A percentile compares a stretch with the other conserved stretches of the same genome.
Conservation (phyloP, 2,888 invertebrate genomes). For the Agonopterix heracliana region DNA sequence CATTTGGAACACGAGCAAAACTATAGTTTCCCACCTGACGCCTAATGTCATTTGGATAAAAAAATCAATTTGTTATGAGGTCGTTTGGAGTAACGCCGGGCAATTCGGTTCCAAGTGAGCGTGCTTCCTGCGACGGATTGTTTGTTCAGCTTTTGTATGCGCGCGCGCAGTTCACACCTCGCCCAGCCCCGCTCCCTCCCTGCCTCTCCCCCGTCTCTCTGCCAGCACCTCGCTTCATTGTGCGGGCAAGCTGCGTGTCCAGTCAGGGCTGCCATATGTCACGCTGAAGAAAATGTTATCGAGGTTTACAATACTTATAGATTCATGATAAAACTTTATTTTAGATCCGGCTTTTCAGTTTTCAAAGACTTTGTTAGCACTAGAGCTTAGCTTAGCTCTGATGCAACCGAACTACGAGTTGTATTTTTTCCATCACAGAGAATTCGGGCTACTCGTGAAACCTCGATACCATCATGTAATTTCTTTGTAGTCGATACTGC, state of each 20-base stretch:
- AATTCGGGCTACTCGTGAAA: no score
- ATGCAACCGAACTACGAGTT: no score
- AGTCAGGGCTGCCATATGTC: conserved; percentile 24
- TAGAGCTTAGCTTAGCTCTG: no score
- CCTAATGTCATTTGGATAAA: conserved; percentile 29
- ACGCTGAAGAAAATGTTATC: not conserved
- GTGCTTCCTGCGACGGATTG: conserved; percentile 52
- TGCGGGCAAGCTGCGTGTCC: conserved; percentile 35
- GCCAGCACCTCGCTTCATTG: conserved; percentile 37
- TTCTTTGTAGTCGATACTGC: no score
- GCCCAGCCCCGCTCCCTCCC: conserved; percentile 7
- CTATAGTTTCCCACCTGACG: conserved; percentile 16
- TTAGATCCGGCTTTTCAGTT: no score
- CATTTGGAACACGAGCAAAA: not conserved
- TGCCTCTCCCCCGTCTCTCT: conserved; percentile 12
- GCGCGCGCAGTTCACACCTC: conserved; percentile 53
- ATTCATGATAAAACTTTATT: no score
- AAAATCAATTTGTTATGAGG: conserved; percentile 57
- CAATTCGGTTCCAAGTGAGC: conserved; percentile 59
- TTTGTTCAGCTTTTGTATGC: conserved; percentile 39
- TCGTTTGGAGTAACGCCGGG: conserved; percentile 32
- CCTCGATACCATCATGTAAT: no score
- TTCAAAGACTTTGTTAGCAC: no score
- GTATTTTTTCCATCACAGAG: no score
- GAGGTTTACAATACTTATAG: not conserved